Base-by-base conservation (phyloP, 2,113 vertebrate species). In the Pseudopipra pipra region DNA sequence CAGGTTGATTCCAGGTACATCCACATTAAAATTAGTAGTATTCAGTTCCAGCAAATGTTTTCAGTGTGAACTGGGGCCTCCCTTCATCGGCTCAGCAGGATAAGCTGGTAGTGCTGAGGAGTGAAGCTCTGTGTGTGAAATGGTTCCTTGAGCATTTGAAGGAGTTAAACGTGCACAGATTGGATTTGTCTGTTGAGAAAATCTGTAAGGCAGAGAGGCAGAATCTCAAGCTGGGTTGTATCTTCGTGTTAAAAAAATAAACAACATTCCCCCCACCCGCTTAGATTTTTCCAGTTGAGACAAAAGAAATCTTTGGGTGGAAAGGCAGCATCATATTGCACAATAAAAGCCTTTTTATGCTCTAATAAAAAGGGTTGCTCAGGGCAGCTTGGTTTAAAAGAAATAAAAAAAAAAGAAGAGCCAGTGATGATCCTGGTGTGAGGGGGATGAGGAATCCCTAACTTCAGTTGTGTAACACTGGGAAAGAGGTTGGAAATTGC, bases 281-380 rank as follows among this genome's bases (percentile, higher is more conserved):
- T 90, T 91, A 77, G 81, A 91, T 95, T 96, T 97, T 96, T 94
- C 96, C 96, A 93, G 76, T 94, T 84, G 83, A 97, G 72, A 96
- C 95, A 96, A 96, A 97, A 95, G 95, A 92, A 95, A 92, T 96
- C 86, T 96, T 94, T 89, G 93, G 88, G 83, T 96, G 83, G 90
- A 96, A 97, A 94, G 85, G 56, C 95, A 90, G 92, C 90, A 94
- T 95, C 96, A 51, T 93, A 58, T 97, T 97, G 92, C 93, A 89
- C 89, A 96, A 96, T 95, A 94, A 96, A 95, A 97, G 80, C 73
- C 72, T 96, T 96, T 93, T 85, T 62, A 86, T 92, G 70, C 80
- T 68, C 41, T 79, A 92, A 95, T 96, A 90, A 96, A 95, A 96
- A 93, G 84, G 25, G 49, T 90, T 96, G 88, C 86, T 96, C 82